These are phyloP conservation scores for Tridacna gigas DNA, from an alignment of 2,888 invertebrate genomes.

Conservation along the genomic window DNA sequence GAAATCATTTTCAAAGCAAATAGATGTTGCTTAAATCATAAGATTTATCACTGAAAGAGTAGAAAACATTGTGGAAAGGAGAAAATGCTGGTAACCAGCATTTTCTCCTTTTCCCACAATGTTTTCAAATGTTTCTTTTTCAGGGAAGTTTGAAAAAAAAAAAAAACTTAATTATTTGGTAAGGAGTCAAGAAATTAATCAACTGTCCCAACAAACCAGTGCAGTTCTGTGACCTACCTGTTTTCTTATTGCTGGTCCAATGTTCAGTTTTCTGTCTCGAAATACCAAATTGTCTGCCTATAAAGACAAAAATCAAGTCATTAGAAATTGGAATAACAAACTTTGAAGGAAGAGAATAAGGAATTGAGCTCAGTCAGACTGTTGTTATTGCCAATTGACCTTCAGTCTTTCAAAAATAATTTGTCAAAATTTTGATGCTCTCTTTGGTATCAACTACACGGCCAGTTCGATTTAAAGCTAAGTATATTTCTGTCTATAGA, in stretches of 20 bases:
- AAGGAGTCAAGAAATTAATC: neutral
- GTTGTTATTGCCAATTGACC: neutral
- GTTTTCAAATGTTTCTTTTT: conserved; percentile 2
- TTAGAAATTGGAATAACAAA: too few relatives aligned
- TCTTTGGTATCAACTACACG: too few relatives aligned
- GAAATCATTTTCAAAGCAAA: too few relatives aligned
- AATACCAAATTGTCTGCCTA: conserved; percentile 91
- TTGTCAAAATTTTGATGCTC: neutral
- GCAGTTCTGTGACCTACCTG: conserved; percentile 86
- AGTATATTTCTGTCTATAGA: too few relatives aligned
- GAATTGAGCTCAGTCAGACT: neutral
- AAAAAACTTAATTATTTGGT: neutral
- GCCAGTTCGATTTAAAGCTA: too few relatives aligned
- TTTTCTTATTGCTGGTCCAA: conserved; percentile 94
- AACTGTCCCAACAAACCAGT: neutral
- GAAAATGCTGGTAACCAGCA: neutral
- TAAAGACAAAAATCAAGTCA: conserved; percentile 67
- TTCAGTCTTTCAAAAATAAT: neutral
- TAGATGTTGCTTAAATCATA: too few relatives aligned
- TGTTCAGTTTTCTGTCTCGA: conserved; percentile 92
- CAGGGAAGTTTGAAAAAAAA: neutral
- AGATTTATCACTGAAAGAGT: too few relatives aligned
- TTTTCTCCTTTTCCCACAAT: neutral
- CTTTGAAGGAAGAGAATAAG: neutral
- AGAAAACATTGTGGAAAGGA: too few relatives aligned